These are phyloP conservation scores for Pelagia noctiluca DNA, from an alignment of 30 jellyfish, hydroid and myxozoan genomes.

Conservation along the genomic window DNA sequence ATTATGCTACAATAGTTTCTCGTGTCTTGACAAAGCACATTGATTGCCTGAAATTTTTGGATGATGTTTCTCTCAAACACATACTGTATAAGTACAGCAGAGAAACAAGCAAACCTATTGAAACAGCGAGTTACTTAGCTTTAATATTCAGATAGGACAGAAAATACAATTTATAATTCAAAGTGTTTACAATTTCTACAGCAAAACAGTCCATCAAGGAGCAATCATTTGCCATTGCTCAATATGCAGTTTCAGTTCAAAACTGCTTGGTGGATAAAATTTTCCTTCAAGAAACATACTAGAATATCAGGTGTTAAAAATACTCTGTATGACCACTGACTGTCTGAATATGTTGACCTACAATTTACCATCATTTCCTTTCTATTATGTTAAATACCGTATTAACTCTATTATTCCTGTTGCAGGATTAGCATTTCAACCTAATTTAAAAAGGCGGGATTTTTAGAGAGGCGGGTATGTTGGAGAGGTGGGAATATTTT, in stretches of 20 bases:
- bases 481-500: not conserved
- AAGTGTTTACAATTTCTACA: not conserved
- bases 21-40: not conserved
- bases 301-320: too few species aligned
- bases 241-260: not conserved
- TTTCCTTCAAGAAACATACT: too few species aligned
- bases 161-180: not conserved
- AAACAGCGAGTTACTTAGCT: slow-evolving; percentile 16
- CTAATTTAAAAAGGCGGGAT: not conserved
- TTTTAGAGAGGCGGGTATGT: not conserved
- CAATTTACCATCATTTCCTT: too few species aligned
- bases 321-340: too few species aligned
- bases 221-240: not conserved
- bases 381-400: too few species aligned
- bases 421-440: not conserved
- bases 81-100: slow-evolving; percentile 6
- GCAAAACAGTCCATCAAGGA: not conserved
- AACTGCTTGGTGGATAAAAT: not conserved
- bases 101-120: slow-evolving; percentile 25
- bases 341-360: too few species aligned
- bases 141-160: not conserved
- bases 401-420: too few species aligned
- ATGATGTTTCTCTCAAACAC: slow-evolving; percentile 14
- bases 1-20: slow-evolving; percentile 5
- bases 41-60: slow-evolving; percentile 14